phyloP scores from a whole-genome alignment of 2,888 invertebrate species.

The Bombyx huttoni region DNA sequence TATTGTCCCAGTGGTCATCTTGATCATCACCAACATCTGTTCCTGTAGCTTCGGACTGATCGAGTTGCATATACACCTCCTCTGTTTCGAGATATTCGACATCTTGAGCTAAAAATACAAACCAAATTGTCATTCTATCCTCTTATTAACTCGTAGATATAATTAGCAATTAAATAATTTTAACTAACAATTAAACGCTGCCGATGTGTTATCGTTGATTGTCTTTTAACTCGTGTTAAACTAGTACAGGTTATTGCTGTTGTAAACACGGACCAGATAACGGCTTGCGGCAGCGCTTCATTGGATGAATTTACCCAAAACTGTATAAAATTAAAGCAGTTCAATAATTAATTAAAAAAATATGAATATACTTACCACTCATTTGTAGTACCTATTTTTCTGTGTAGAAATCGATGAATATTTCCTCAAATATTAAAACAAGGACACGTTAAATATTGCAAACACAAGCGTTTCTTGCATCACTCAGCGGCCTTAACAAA shows the following conservation, averaged over 20 bases:
- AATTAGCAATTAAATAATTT: not conserved
- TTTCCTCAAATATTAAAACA: not conserved
- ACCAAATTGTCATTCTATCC: conserved; percentile 4
- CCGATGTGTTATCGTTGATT: not conserved
- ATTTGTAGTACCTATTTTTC: conserved; percentile 8
- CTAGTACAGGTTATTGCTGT: too few species aligned
- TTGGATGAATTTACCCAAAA: not conserved
- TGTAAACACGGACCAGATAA: too few species aligned
- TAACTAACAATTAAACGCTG: conserved; percentile 3
- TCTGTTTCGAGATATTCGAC: conserved; percentile 42
- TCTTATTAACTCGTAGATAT: conserved; percentile 6
- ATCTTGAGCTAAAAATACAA: conserved; percentile 34
- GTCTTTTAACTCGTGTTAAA: too few species aligned
- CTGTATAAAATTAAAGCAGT: not conserved
- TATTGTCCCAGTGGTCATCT: conserved; percentile 57
- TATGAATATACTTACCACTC: conserved; percentile 16
- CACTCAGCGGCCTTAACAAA: conserved; percentile 60
- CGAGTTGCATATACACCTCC: conserved; percentile 37
- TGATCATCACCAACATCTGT: conserved; percentile 37
- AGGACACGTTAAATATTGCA: conserved; percentile 15
- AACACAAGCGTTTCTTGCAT: conserved; percentile 42
- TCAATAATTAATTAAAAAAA: not conserved
- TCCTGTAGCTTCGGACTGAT: conserved; percentile 36
- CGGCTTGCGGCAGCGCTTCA: not conserved
- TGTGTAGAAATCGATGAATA: not conserved